Conservation (phyloP, 2,888 invertebrate genomes). For the Bellardia bayeri region DNA sequence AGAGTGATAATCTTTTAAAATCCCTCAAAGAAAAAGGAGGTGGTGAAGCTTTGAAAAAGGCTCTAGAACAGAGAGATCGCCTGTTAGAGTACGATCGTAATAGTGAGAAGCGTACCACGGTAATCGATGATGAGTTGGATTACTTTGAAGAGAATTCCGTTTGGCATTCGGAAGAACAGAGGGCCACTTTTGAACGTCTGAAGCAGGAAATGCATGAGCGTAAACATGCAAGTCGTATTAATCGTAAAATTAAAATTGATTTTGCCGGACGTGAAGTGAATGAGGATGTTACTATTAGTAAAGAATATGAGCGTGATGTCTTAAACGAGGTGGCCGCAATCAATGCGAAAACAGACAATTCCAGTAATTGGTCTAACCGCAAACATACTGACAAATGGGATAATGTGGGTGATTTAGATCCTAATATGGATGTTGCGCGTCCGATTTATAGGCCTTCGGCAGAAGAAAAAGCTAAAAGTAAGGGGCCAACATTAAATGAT, state of each 20-base stretch:
- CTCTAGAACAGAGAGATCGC: constrained; percentile 91
- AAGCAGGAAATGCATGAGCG: constrained; percentile 88
- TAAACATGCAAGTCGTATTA: constrained; percentile 88
- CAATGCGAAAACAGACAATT: constrained; percentile 67
- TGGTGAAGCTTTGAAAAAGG: constrained; percentile 89
- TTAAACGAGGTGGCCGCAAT: constrained; percentile 83
- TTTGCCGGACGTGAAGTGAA: constrained; percentile 88
- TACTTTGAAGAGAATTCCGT: constrained; percentile 93
- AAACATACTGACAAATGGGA: constrained; percentile 70
- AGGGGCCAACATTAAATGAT: constrained; percentile 50
- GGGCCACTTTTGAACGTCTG: constrained; percentile 87
- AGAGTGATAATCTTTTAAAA: constrained; percentile 88
- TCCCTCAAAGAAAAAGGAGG: constrained; percentile 87
- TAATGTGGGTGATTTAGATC: constrained; percentile 73
- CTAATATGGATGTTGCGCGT: constrained; percentile 77
- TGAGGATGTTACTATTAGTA: constrained; percentile 84
- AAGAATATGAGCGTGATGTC: constrained; percentile 83
- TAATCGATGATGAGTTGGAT: constrained; percentile 95
- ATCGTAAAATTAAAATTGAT: constrained; percentile 90
- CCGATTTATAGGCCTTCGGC: constrained; percentile 76
- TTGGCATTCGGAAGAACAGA: constrained; percentile 91
- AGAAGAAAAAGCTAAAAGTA: constrained; percentile 65
- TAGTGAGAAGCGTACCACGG: constrained; percentile 86
- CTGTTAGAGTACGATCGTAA: constrained; percentile 93
- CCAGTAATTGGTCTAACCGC: constrained; percentile 76